A percentile compares a stretch with the other conserved stretches of the same genome.
phyloP scores from a whole-genome alignment of 2,113 vertebrate species.

The Gracilinanus agilis region DNA sequence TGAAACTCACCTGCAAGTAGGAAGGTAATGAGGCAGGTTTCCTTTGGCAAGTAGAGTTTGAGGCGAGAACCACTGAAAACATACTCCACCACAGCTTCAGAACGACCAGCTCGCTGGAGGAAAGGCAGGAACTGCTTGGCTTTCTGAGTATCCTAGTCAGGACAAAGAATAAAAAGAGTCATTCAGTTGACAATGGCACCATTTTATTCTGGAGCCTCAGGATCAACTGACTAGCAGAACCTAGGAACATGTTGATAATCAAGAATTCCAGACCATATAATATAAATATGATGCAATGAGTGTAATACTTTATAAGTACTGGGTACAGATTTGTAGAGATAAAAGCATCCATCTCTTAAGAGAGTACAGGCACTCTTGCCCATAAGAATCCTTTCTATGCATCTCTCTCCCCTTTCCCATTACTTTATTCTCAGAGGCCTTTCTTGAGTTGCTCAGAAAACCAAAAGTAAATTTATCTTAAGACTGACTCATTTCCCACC shows the following conservation, averaged over 20 bases:
- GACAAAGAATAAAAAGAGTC: background rate
- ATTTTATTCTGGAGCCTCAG: slow-evolving; percentile 4
- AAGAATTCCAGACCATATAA: slow-evolving; percentile 34
- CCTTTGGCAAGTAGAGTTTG: slow-evolving; percentile 98
- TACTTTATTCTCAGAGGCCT: background rate
- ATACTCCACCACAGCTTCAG: slow-evolving; percentile 97
- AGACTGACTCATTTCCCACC: background rate
- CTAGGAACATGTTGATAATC: background rate
- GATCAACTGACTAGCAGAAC: background rate
- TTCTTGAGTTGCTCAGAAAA: slow-evolving; percentile 18
- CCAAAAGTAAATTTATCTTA: background rate
- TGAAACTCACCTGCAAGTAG: slow-evolving; percentile 92
- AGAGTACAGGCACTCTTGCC: background rate
- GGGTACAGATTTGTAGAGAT: background rate
- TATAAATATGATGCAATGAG: background rate
- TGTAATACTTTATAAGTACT: background rate
- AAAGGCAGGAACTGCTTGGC: slow-evolving; percentile 98
- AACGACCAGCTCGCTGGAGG: slow-evolving; percentile 96
- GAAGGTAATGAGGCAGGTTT: slow-evolving; percentile 99
- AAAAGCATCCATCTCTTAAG: background rate
- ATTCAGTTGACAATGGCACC: background rate
- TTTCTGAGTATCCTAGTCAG: slow-evolving; percentile 94
- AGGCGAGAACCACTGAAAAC: slow-evolving; percentile 98
- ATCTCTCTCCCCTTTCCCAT: background rate
- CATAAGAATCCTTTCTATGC: background rate